Base-by-base conservation (phyloP, 2,888 invertebrate genomes). In the Nycteola revayana region DNA sequence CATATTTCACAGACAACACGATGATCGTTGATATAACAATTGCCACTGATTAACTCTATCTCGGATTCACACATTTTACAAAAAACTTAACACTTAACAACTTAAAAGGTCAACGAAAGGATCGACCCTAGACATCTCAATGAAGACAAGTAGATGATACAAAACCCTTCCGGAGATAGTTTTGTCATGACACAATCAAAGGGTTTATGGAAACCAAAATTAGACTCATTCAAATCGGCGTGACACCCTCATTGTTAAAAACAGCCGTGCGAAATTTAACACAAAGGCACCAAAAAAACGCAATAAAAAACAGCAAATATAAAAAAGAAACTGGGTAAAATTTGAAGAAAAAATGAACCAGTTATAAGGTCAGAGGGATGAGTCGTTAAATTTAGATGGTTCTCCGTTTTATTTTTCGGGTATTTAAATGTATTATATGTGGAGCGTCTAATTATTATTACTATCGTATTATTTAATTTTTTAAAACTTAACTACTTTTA, bases 241-340 rank as follows among this genome's bases (percentile, higher is more conserved):
- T 74, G 76, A 75, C 80, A 78, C 57, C 62, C 60, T 54, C 53
- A 64, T 68, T 67, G 63, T 66, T 51, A 57, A 69, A 83, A 86
- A 78, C 66, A 82, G 83, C 85, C 88, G 87, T 88, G 88, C 81
- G 88, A 87, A 87, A 87, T 87, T 76, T 49, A 22, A 33, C 50
- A 81, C 75, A 82, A 80, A 60, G 58, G 51, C 20, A 21, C 3
- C 2, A 21, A 21, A 21, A 21, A n/a, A n/a, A n/a, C n/a, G n/a
- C n/a, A n/a, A n/a, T n/a, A n/a, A n/a, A n/a, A n/a, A n/a, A n/a
- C n/a, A n/a, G n/a, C n/a, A n/a, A n/a, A 5, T n/a, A 21, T 7
- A 7, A n/a, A 21, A 32, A 37, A 33, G 49, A 41, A 39, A 34
- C 20, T 29, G 40, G 56, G 64, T 63, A 73, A 68, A 29, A 33